Base-by-base conservation (phyloP, 2,113 vertebrate genomes). In the Phrynosoma platyrhinos region DNA sequence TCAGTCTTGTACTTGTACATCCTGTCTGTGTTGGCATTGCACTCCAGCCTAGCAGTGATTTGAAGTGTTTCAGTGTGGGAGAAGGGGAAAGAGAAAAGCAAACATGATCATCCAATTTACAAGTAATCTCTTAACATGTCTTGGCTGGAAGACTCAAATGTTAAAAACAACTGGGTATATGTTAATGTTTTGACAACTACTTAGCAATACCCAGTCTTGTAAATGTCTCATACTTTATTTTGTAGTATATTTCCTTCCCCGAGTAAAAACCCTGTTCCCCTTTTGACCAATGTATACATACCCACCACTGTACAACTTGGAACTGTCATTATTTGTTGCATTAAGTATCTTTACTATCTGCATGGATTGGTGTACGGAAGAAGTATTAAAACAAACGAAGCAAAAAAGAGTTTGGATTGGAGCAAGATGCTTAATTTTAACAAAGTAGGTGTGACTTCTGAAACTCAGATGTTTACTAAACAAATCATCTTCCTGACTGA, bases 271-370 rank as follows among this genome's bases (percentile, higher is more conserved):
- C 86, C 90, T 94, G 88, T 30, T 94, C 89, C 27, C 55, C 89
- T 96, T 96, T 95, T 93, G 93, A 95, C 94, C 92, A 94, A 92
- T 90, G 94, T 97, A 93, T 96, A 94, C 94, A 93, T 96, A 94
- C 94, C 94, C 96, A 87, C 94, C 96, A 87, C 91, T 96, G 95
- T 97, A 95, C 95, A 94, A 93, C 91, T 90, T 94, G 93, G 93
- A 95, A 78, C 86, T 88, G 93, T 95, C 92, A 96, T 95, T 93
- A 92, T 93, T 93, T 94, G 91, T 95, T 96, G 94, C 94, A 94
- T 95, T 95, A 92, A 95, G 93, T 95, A 91, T 96, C 92, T 96
- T 96, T 97, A 91, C 91, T 96, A 96, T 94, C 95, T 97, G 97
- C 97, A 97, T 97, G 96, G 93, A 95, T 95, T 95, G 94, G 92